Percentiles rank a stretch among this genome's conserved stretches.
phyloP scores from a whole-genome alignment of 2,113 vertebrate genomes.

The Entomyzon cyanotis region DNA sequence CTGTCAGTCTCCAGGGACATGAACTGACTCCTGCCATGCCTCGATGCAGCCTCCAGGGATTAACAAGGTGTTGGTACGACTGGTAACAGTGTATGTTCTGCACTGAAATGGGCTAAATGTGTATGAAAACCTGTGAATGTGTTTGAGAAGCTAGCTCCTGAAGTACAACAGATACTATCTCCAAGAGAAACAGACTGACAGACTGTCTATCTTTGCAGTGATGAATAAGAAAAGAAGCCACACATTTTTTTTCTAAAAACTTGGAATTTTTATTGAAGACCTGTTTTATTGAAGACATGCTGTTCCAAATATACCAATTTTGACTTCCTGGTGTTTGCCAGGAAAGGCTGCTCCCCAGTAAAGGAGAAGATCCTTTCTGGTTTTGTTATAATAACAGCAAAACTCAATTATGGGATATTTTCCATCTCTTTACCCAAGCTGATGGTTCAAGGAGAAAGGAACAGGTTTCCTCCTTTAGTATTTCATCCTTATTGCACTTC shows the following conservation, averaged over 20 bases:
- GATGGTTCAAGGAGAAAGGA: neutral
- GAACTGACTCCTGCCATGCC: neutral
- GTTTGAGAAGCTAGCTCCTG: neutral
- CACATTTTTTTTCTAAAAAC: neutral
- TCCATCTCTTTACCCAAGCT: neutral
- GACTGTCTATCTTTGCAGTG: neutral
- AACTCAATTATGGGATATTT: neutral
- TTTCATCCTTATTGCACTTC: neutral
- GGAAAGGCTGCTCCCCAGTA: neutral
- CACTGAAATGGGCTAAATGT: neutral
- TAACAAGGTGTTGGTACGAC: neutral
- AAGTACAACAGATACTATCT: neutral
- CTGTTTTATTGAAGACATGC: neutral
- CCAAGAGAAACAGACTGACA: neutral
- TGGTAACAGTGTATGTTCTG: neutral
- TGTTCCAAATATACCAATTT: neutral
- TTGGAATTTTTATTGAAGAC: neutral
- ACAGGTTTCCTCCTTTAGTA: neutral
- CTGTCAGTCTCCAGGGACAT: neutral
- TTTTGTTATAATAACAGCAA: neutral
- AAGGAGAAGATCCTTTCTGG: neutral
- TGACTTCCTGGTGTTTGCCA: neutral
- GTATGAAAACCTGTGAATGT: neutral
- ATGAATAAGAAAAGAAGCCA: neutral
- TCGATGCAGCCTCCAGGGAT: neutral